Conservation (phyloP, 1,140 invertebrate genomes). For the Drosophila fuyamai region DNA sequence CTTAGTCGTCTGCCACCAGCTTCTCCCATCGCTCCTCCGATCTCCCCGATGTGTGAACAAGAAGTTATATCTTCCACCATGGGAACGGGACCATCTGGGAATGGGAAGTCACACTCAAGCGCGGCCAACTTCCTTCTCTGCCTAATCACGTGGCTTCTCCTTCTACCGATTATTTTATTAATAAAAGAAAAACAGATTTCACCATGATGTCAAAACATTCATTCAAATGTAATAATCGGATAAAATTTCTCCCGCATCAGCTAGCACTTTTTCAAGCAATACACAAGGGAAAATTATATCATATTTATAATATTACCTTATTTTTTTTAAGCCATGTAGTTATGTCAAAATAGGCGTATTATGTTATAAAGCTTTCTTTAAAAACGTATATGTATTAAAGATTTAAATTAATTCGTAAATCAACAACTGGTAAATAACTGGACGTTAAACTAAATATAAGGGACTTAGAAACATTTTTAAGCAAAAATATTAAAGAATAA, state of each 20-base stretch:
- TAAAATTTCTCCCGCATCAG: slow-evolving; percentile 12
- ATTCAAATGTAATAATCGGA: slow-evolving; percentile 56
- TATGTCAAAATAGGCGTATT: neutral
- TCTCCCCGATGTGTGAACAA: slow-evolving; percentile 41
- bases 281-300: neutral
- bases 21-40: slow-evolving; percentile 1
- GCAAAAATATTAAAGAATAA: no score
- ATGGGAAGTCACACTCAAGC: slow-evolving; percentile 36
- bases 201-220: slow-evolving; percentile 19
- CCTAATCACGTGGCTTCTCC: slow-evolving; percentile 37
- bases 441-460: no score
- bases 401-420: no score
- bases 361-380: no score
- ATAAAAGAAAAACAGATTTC: slow-evolving; percentile 1
- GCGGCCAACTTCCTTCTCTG: slow-evolving; percentile 20
- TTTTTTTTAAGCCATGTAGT: neutral
- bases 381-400: no score
- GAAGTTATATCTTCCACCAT: slow-evolving; percentile 38
- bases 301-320: neutral
- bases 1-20: slow-evolving; percentile 13
- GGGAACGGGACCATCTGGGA: slow-evolving; percentile 42
- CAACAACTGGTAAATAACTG: no score
- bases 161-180: slow-evolving; percentile 9
- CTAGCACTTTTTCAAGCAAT: neutral
- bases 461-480: no score